Evolutionary conservation across 2,113 vertebrate species (phyloP), one percentile per base, ranked within the genome.

Genomic region (Acinonyx jubatus): DNA sequence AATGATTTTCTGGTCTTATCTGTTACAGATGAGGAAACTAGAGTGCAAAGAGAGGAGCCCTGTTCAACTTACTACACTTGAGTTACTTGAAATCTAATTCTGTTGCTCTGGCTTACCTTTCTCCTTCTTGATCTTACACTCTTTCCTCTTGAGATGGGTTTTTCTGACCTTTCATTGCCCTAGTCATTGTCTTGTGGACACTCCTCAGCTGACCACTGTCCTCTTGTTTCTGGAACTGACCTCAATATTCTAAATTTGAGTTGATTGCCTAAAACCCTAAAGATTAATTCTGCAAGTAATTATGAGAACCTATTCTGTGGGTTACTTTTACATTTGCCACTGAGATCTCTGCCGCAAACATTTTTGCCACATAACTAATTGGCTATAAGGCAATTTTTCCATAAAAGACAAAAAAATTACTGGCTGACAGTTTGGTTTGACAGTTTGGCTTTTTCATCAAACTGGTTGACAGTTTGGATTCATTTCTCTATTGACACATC

Each of bases 71-170:
- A 92, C 78, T 50, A 45, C 66, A 89, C 79, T 69, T 63, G 90
- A 91, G 83, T 89, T 83, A 80, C 86, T 65, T 96, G 96, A 97
- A 96, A 97, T 74, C 74, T 95, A 65, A 94, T 69, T 76, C 48
- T 61, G 12, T 48, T 68, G 4, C 14, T 57, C 41, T 68, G 90
- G 79, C 61, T 97, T 94, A 96, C 63, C 92, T 97, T 71, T 92
- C 94, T 79, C 48, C 48, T 87, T 92, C 73, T 93, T 19, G 19
- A 19, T 92, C 41, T 69, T 89, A 55, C 11, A 38, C 79, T 73
- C 90, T 88, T 94, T 66, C 33, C 74, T 88, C 23, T 3, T 45
- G 83, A 97, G 93, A 73, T 55, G 93, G 71, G 5, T 79, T 97
- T 87, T 96, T 85, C 92, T 14, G 65, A 95, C 68, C 87, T 96